These are phyloP conservation scores for Choloepus didactylus DNA, from an alignment of 2,797 vertebrate genomes.

Conservation along the genomic window DNA sequence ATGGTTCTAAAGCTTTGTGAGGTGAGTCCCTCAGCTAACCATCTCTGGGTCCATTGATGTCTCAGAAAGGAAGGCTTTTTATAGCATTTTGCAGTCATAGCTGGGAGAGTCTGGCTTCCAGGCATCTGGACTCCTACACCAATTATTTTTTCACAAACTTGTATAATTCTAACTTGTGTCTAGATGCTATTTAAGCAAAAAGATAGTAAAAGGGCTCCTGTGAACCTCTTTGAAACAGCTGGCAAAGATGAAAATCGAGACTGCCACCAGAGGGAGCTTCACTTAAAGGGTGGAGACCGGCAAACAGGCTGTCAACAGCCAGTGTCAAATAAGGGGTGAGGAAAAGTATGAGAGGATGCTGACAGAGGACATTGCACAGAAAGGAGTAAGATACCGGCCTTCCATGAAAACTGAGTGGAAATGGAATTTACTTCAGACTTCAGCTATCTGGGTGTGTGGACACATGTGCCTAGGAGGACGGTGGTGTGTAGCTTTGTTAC, in stretches of 20 bases:
- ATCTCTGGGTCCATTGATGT: neutral
- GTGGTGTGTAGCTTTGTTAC: neutral
- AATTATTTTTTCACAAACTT: neutral
- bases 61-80: neutral
- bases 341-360: neutral
- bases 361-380: too few relatives aligned
- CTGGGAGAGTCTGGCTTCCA: neutral
- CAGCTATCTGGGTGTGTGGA: neutral
- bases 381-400: neutral
- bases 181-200: neutral
- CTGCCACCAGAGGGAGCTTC: neutral
- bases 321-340: neutral
- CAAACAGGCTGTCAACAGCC: neutral
- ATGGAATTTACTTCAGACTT: neutral
- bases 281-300: neutral
- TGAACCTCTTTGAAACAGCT: neutral
- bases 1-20: neutral
- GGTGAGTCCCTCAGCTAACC: neutral
- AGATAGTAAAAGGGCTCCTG: neutral
- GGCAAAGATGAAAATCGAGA: neutral
- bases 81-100: neutral
- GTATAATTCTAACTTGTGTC: slow-evolving; percentile 8
- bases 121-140: neutral
- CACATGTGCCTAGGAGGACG: neutral
- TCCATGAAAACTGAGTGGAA: neutral